Base-by-base conservation (phyloP, 2,888 invertebrate genomes). In the Apodemia zela region DNA sequence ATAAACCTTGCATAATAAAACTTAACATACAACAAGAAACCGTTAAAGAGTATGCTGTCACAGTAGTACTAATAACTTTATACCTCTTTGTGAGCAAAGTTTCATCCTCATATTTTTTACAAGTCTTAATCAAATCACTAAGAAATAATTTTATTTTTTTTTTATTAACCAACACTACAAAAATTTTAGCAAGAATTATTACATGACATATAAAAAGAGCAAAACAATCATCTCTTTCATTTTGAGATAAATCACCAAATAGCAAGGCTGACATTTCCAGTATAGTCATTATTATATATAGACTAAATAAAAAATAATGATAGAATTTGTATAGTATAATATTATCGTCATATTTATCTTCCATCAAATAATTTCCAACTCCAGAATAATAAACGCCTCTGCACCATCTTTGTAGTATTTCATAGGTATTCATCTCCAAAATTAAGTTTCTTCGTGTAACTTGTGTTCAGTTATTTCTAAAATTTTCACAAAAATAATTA, bases 141-240 rank as follows among this genome's bases (percentile, higher is more conserved):
- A 51, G 18, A 51, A 51, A 51, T 21, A 51, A 10, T 51, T 51
- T 51, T 2, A 51, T 51, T 11, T 18, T 21, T 21, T 13, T 17
- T 10, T 51, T 51, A 18, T 51, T 51, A 18, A 7, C 3, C 11
- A 18, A 11, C 21, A 51, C 21, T 4, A 51, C 21, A 10, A 18
- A 51, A 18, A 51, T n/a, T 18, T 51, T 51, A 21, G 21, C 21
- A 1, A 51, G 21, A 11, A 21, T 51, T 13, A 51, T 18, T 11
- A 51, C 51, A 21, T 51, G 21, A 21, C 51, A 51, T 8, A 17
- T 21, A 51, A 18, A 10, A 11, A 51, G n/a, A 11, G 51, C 51
- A 11, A 51, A 18, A 51, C 51, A 51, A 4, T 51, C 51, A 21
- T 51, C 21, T 51, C 21, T 51, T 11, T 51, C 51, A 51, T 51